Base-by-base conservation (phyloP, 2,888 invertebrate species). In the Boloria selene region DNA sequence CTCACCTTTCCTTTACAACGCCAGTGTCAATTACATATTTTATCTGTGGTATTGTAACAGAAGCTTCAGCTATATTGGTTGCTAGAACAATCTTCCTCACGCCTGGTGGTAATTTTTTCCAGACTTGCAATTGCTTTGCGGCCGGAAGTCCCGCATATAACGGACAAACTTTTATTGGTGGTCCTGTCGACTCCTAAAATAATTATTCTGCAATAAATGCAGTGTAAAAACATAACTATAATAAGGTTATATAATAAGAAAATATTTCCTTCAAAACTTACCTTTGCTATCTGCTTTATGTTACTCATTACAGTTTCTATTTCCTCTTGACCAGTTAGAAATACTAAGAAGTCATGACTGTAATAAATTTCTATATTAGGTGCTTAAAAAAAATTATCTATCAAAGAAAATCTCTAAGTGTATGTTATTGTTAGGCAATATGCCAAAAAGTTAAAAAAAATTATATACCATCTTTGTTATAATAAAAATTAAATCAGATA, bases 61-160 rank as follows among this genome's bases (percentile, higher is more conserved):
- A 99, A 0, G 99, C 98, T 91, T 99, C 99, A 0, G 99, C 99
- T 72, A 99, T 97, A 85, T 99, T 99, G 42, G 99, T 99, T 6
- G 98, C 96, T 58, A 99, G 93, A 38, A 99, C 95, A 26, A 99
- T 95, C 92, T 99, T 99, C 62, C 99, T 93, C 17, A 94, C 94
- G 67, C 95, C 96, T 4, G 93, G 87, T 3, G 96, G 95, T 1
- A 95, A 93, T 0, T 94, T 93, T 68, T 94, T 93, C 93, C 98
- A 98, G 18, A 97, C 98, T 80, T 96, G 95, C 79, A 98, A 91
- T 88, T 99, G 98, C 76, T 97, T 97, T 18, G 94, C 92, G 50
- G 96, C 95, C 0, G 98, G 96, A 65, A 99, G 91, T 70, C 98
- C 96, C 4, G 98, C 98, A 86, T 99, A 98, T 80, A 99, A 93